Base-by-base conservation (phyloP, 2,797 vertebrate genomes). In the Jordanella pulchra region DNA sequence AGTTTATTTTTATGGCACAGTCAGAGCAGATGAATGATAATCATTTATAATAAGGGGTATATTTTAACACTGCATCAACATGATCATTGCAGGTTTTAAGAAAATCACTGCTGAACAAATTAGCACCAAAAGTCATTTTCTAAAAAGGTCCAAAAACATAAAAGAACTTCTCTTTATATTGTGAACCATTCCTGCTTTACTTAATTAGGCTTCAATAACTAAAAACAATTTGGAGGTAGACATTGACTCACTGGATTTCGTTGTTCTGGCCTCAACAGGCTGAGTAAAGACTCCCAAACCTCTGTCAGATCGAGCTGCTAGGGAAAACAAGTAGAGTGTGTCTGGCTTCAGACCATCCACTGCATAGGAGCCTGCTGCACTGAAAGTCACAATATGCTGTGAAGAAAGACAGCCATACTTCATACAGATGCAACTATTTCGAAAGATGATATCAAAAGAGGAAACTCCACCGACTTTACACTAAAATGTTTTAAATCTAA, bases 331-430 rank as follows among this genome's bases (percentile, higher is more conserved):
- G 89, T 99, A 99, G 28, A 95, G 74, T 0, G 97, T 98, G 80
- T 99, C 96, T 0, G 98, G 96, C 89, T 97, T 98, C 79, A 99
- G 93, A 75, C 94, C 94, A 76, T 99, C 96, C 7, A 99, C 93
- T 0, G 96, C 95, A 23, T 96, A 96, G 0, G 92, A 97, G 30
- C 95, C 96, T 0, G 94, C 90, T 7, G 97, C 96, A 67, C 95
- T 90, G 68, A 99, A 96, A 23, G 92, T 95, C 84, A 95, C 82
- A 69, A 93, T 96, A 87, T 94, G 93, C 98, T 99, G 93, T 32
- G 78, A 89, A 84, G 84, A 83, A n/a, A 83, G 2, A 3, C 71
- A 32, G 2, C 14, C 7, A 48, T 50, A 61, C 39, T 4, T 10
- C n/a, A 73, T 28, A 60, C 15, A 42, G 6, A 50, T n/a, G 32